A percentile compares a stretch with the other conserved stretches of the same genome.
Evolutionary conservation across 2,797 vertebrate genomes (phyloP).

Genomic region (Chaetodon trifasciatus): DNA sequence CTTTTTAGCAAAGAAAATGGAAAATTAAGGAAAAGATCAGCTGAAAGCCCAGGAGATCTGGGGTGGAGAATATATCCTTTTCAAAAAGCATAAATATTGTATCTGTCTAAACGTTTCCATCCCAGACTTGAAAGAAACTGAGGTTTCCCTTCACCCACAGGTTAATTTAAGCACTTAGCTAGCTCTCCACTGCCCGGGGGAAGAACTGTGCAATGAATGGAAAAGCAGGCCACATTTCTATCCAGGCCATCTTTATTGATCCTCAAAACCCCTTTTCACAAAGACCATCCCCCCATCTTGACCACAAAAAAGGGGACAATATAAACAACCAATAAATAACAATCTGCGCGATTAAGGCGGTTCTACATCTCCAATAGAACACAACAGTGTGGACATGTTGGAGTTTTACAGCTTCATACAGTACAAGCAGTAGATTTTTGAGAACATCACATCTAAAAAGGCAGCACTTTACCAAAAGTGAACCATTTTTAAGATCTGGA

Average conservation of each 20-base stretch:
- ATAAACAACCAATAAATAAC: slow-evolving; percentile 87
- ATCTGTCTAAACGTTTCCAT: slow-evolving; percentile 46
- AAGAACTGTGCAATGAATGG: slow-evolving; percentile 75
- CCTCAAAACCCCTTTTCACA: slow-evolving; percentile 81
- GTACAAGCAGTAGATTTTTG: slow-evolving; percentile 81
- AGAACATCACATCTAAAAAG: slow-evolving; percentile 77
- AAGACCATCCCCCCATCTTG: slow-evolving; percentile 75
- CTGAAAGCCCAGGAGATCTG: slow-evolving; percentile 11
- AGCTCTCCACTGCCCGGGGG: slow-evolving; percentile 52
- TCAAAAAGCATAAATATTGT: slow-evolving; percentile 54
- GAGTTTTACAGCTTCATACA: slow-evolving; percentile 84
- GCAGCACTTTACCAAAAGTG: slow-evolving; percentile 76
- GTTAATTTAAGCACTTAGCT: slow-evolving; percentile 65
- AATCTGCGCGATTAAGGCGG: slow-evolving; percentile 88
- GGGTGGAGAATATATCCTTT: background rate
- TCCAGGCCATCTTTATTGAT: slow-evolving; percentile 88
- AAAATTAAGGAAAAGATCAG: background rate
- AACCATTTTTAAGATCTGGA: slow-evolving; percentile 69
- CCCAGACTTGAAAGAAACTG: slow-evolving; percentile 14
- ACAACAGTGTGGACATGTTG: slow-evolving; percentile 83
- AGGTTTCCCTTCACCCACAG: slow-evolving; percentile 53
- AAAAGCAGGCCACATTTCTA: slow-evolving; percentile 85
- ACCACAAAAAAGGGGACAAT: slow-evolving; percentile 79
- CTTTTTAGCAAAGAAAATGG: background rate
- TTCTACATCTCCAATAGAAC: slow-evolving; percentile 86